phyloP scores from a whole-genome alignment of 64 coral and sea anemone species.

The Cladopsammia gracilis region DNA sequence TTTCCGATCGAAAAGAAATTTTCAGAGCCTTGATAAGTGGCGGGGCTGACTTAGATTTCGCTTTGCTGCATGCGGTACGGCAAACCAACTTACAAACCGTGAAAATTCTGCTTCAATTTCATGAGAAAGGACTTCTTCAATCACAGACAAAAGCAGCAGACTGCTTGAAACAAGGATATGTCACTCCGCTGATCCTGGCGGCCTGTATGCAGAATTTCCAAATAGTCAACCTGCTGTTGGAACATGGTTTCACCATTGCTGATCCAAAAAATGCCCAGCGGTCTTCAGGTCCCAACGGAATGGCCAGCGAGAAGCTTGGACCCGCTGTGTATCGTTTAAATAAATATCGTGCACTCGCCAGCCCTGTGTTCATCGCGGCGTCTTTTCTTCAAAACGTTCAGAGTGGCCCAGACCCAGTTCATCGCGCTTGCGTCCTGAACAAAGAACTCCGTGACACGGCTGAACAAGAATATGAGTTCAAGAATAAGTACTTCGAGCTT shows the following conservation, averaged over 20 bases:
- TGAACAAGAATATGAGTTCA: slow-evolving; percentile 45
- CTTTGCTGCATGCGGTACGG: slow-evolving; percentile 15
- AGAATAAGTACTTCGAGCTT: slow-evolving; percentile 34
- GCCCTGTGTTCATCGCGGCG: slow-evolving; percentile 8
- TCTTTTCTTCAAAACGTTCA: slow-evolving; percentile 29
- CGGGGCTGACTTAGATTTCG: slow-evolving; percentile 29
- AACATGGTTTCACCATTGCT: slow-evolving; percentile 19
- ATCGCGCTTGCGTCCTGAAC: slow-evolving; percentile 27
- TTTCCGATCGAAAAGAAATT: background rate
- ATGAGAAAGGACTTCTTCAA: background rate
- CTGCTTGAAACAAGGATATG: background rate
- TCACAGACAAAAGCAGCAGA: background rate
- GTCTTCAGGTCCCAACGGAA: background rate
- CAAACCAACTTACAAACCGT: background rate
- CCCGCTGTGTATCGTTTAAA: slow-evolving; percentile 30
- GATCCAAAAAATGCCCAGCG: background rate
- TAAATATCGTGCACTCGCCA: slow-evolving; percentile 22
- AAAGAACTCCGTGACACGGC: slow-evolving; percentile 4
- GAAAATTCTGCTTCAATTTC: background rate
- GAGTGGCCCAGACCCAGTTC: slow-evolving; percentile 22
- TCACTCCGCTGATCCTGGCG: slow-evolving; percentile 23
- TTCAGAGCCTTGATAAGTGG: background rate
- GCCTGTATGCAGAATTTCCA: slow-evolving; percentile 34
- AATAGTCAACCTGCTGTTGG: slow-evolving; percentile 23
- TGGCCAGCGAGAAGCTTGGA: slow-evolving; percentile 3